A percentile compares a stretch with the other conserved stretches of the same genome.
phyloP scores from a whole-genome alignment of 2,113 vertebrate species.

The Macaca mulatta region DNA sequence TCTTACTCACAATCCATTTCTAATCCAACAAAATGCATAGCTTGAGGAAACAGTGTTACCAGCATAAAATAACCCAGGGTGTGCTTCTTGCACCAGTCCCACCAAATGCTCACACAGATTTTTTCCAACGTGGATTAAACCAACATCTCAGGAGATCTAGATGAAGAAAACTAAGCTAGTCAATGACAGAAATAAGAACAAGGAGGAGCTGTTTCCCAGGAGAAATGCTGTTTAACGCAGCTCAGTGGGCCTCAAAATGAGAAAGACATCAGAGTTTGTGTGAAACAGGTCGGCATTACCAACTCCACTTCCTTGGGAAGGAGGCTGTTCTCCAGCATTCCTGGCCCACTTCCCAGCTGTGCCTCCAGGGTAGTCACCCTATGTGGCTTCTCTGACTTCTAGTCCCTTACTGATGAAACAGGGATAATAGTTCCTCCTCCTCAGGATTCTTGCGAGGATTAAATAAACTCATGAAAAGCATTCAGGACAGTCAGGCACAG shows the following conservation, averaged over 20 bases:
- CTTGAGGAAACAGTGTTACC: background rate
- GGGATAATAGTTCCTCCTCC: background rate
- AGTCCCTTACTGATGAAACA: background rate
- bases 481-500: background rate
- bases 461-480: background rate
- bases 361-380: background rate
- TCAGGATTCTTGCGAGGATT: background rate
- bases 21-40: background rate
- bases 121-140: background rate
- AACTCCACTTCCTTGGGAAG: background rate
- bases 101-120: background rate
- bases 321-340: background rate
- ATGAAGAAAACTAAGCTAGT: background rate
- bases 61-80: background rate
- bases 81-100: background rate
- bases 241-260: background rate
- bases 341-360: background rate
- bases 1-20: background rate
- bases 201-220: background rate
- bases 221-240: background rate
- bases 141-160: background rate
- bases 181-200: background rate
- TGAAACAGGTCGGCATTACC: background rate
- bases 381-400: background rate
- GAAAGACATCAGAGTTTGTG: background rate